Percentiles rank a stretch among this genome's conserved stretches.
Conservation (phyloP, 1,140 invertebrate genomes). For the Panulirus ornatus region DNA sequence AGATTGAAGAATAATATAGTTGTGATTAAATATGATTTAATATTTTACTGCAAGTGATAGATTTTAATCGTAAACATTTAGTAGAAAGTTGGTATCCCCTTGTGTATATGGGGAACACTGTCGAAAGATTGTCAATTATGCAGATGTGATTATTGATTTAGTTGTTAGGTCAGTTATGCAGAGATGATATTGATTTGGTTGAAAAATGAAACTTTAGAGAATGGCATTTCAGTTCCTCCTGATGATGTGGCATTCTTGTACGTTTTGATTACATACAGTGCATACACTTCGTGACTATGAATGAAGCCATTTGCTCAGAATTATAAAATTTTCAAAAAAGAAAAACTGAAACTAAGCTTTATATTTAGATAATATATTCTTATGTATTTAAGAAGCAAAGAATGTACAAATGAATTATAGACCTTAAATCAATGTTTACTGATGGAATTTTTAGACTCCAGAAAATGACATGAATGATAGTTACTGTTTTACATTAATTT, state of each 20-base stretch:
- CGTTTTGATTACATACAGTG: not conserved
- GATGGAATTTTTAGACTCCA: not conserved
- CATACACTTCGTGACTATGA: not conserved
- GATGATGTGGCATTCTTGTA: not conserved
- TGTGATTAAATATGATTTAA: not conserved
- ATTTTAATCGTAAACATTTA: not conserved
- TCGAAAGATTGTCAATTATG: no score
- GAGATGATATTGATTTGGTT: not conserved
- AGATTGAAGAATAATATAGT: not conserved
- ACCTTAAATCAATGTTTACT: not conserved
- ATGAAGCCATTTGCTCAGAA: not conserved
- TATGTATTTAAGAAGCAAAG: not conserved
- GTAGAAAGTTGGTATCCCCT: not conserved
- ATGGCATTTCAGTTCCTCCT: not conserved
- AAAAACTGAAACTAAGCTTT: not conserved
- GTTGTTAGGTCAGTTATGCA: not conserved
- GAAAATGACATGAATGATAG: not conserved
- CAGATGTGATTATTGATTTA: not conserved
- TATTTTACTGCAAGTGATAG: not conserved
- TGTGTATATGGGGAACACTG: no score
- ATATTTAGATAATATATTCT: constrained; percentile 2
- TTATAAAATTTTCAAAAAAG: no score
- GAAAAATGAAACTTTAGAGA: not conserved
- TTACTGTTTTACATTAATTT: no score
- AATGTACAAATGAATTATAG: not conserved